phyloP scores from a whole-genome alignment of 2,797 vertebrate genomes.

The Buphagus erythrorhynchus region DNA sequence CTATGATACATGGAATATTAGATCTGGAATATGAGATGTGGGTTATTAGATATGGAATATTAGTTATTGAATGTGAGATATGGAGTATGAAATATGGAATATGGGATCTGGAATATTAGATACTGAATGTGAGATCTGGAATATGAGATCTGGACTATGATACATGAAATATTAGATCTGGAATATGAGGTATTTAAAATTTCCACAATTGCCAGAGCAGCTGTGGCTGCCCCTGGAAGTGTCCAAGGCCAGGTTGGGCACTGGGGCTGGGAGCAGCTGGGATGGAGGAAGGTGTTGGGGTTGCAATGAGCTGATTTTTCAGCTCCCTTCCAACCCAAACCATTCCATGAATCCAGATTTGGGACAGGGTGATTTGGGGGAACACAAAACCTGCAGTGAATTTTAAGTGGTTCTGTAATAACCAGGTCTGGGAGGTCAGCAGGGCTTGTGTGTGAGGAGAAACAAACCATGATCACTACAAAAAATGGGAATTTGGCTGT shows the following conservation, averaged over 20 bases:
- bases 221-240: neutral
- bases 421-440: neutral
- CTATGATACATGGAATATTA: rapidly evolving
- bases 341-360: neutral
- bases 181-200: neutral
- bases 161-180: neutral
- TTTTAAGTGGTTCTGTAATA: neutral
- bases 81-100: rapidly evolving
- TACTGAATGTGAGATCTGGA: too few species aligned
- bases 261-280: neutral
- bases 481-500: neutral
- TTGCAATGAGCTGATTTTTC: neutral
- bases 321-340: neutral
- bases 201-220: rapidly evolving
- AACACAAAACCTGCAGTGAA: neutral
- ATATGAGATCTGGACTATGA: rapidly evolving
- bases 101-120: rapidly evolving
- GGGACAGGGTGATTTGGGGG: neutral
- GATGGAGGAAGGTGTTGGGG: rapidly evolving
- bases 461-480: neutral
- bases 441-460: neutral
- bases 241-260: neutral
- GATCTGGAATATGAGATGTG: rapidly evolving
- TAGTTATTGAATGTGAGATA: too few species aligned
- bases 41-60: rapidly evolving